Conservation (phyloP, 2,888 invertebrate species). For the Lepidochrysops patricia region DNA sequence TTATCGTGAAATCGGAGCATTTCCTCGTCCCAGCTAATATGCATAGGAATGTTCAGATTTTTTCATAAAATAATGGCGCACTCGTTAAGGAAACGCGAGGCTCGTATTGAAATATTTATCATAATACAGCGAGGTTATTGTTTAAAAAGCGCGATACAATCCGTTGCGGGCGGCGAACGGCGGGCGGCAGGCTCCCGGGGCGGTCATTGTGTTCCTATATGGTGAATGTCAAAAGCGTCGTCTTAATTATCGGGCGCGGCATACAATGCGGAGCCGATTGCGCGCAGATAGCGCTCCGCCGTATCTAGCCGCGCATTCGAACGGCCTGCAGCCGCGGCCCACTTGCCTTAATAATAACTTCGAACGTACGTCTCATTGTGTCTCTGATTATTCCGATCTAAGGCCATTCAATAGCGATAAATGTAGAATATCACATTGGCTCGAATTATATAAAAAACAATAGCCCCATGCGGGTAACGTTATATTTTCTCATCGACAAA, state of each 20-base stretch:
- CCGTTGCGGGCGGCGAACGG: constrained; percentile 49
- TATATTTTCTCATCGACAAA: constrained; percentile 1
- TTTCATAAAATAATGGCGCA: constrained; percentile 42
- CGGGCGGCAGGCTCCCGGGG: constrained; percentile 56
- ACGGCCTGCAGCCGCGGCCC: constrained; percentile 39
- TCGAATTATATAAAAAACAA: constrained; percentile 14
- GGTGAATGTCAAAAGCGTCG: constrained; percentile 74
- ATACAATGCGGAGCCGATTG: constrained; percentile 72
- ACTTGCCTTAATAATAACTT: constrained; percentile 67
- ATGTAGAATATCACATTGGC: constrained; percentile 38
- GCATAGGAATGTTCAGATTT: constrained; percentile 35
- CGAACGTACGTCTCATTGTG: constrained; percentile 68
- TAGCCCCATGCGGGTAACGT: constrained; percentile 13
- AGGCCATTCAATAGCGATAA: constrained; percentile 61
- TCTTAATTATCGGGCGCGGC: constrained; percentile 72
- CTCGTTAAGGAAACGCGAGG: constrained; percentile 65
- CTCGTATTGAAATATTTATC: constrained; percentile 69
- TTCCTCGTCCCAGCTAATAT: constrained; percentile 20
- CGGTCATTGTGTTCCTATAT: constrained; percentile 74
- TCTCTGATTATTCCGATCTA: constrained; percentile 66
- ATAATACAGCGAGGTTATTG: constrained; percentile 68
- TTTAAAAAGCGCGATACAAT: constrained; percentile 67
- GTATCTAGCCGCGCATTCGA: constrained; percentile 62
- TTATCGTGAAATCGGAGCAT: neutral
- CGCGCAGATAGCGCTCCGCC: constrained; percentile 65